Percentiles rank a stretch among this genome's conserved stretches.
These are phyloP conservation scores for Noctua pronuba DNA, from an alignment of 2,888 invertebrate species.

Conservation along the genomic window DNA sequence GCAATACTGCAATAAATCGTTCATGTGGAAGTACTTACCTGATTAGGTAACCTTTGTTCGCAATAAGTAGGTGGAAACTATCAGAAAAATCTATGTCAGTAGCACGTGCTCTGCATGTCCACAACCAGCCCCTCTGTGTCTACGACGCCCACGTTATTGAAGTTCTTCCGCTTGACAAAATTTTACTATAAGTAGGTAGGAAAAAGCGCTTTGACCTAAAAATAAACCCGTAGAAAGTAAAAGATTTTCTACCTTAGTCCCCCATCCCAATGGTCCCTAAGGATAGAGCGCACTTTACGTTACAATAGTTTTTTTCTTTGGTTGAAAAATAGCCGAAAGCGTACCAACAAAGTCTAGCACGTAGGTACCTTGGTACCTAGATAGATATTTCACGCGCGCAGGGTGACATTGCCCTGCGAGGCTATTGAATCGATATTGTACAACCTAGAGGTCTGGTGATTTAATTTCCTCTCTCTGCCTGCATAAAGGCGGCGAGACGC, in stretches of 20 bases:
- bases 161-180: constrained; percentile 4
- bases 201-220: background rate
- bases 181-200: background rate
- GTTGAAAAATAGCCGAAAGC: background rate
- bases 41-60: constrained; percentile 33
- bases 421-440: constrained; percentile 26
- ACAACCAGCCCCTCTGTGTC: background rate
- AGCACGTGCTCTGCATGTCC: background rate
- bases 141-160: background rate
- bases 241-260: background rate
- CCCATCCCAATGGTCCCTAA: background rate
- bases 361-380: background rate
- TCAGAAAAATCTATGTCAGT: background rate
- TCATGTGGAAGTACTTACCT: constrained; percentile 22
- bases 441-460: constrained; percentile 31
- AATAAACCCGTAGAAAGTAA: background rate
- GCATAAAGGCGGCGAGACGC: background rate
- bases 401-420: constrained; percentile 19
- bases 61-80: constrained; percentile 2
- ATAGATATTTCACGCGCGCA: constrained; percentile 23
- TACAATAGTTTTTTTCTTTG: background rate
- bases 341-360: constrained; percentile 1
- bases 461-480: constrained; percentile 7
- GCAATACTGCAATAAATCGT: constrained; percentile 46
- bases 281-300: background rate